Evolutionary conservation across 2,797 vertebrate species (phyloP), one percentile per base, ranked within the genome.

Genomic region (Tokudaia tokunoshimensis): DNA sequence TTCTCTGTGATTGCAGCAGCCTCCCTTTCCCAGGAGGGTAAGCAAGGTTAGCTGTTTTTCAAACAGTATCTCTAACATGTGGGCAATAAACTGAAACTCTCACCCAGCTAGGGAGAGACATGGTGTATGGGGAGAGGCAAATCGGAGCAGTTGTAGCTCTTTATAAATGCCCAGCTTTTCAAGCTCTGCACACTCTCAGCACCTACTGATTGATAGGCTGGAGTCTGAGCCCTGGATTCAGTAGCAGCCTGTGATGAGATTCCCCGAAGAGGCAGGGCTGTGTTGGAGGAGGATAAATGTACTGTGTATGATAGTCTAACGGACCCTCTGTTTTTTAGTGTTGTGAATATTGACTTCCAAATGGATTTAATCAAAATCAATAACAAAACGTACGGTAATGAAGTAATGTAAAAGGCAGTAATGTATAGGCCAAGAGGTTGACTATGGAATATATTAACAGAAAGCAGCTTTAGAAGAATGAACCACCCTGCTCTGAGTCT

Each of bases 331-430:
- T 96, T 97, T 97, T 89, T 95, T 80, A 92, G 94, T 91, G 81
- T 94, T 96, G 91, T 95, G 95, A 95, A 96, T 96, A 97, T 96
- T 96, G 97, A 98, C 97, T 98, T 98, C 96, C 96, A 98, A 98
- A 97, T 98, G 92, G 94, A 97, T 98, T 98, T 98, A 98, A 98
- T 98, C 97, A 98, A 98, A 98, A 92, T 97, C 97, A 98, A 97
- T 98, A 98, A 98, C 97, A 98, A 98, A 96, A 95, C 96, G 92
- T 98, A 96, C 88, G 89, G 95, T 97, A 96, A 97, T 98, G 97
- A 98, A 98, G 95, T 96, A 87, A 95, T 92, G 85, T 95, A 95
- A 97, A 97, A 96, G 59, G 89, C 92, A 85, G 92, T 96, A 95
- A 97, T 92, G 78, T 95, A 90, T 91, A 95, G 96, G 97, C 92